These are phyloP conservation scores for Columbina picui DNA, from an alignment of 2,113 vertebrate genomes.

Conservation along the genomic window DNA sequence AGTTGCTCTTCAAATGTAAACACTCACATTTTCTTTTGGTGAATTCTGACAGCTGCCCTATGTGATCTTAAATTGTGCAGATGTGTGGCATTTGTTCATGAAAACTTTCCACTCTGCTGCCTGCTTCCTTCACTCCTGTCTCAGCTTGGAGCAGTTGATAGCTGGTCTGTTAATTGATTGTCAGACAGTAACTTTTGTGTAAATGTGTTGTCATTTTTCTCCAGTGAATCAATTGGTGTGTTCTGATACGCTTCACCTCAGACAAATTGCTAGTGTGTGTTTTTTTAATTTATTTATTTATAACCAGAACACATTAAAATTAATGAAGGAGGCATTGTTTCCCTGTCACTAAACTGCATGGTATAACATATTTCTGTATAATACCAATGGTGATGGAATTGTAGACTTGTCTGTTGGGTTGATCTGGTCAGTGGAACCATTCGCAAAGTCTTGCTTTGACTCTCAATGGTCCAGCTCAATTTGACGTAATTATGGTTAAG, in stretches of 20 bases:
- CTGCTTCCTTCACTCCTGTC: background rate
- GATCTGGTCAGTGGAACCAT: background rate
- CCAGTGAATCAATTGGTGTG: background rate
- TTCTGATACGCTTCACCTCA: accelerated
- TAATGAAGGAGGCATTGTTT: background rate
- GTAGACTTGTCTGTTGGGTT: background rate
- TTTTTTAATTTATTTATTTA: background rate
- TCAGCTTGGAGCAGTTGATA: background rate
- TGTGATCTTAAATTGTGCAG: background rate
- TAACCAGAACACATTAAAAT: background rate
- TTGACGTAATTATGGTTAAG: background rate
- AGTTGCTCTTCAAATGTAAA: background rate
- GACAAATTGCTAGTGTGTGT: background rate
- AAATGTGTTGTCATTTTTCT: background rate
- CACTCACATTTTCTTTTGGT: background rate
- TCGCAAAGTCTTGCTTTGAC: background rate
- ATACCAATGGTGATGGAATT: accelerated
- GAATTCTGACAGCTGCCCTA: background rate
- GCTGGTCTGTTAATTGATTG: background rate
- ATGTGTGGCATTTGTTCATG: background rate
- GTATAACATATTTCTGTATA: background rate
- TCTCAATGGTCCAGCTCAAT: background rate
- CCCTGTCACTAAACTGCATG: background rate
- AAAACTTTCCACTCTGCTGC: background rate
- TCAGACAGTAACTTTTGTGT: background rate